Evolutionary conservation across 2,888 invertebrate species (phyloP).

Genomic region (Pandemis heparana): DNA sequence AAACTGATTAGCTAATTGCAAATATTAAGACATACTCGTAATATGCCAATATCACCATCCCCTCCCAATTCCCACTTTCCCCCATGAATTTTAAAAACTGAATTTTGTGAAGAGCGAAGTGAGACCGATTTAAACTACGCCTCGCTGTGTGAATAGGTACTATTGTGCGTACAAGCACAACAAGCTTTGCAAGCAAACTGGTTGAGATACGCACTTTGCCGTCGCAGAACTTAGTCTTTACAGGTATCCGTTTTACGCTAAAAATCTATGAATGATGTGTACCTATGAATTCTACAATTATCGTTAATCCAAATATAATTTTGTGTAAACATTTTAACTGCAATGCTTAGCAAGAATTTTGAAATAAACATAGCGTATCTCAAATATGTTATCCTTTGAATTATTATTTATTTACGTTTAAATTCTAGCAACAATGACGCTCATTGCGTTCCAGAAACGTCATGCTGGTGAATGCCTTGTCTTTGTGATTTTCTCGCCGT

Average conservation of each 20-base stretch:
- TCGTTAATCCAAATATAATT: conserved; percentile 19
- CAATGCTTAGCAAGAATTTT: conserved; percentile 30
- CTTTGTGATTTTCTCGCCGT: conserved; percentile 6
- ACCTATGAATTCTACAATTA: neutral
- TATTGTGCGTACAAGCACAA: too few relatives aligned
- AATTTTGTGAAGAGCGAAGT: too few relatives aligned
- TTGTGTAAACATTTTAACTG: conserved; percentile 22
- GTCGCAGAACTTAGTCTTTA: too few relatives aligned
- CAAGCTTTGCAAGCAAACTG: too few relatives aligned
- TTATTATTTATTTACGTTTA: conserved; percentile 40
- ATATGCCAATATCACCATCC: too few relatives aligned
- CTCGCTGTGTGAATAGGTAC: too few relatives aligned
- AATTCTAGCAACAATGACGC: conserved; percentile 37
- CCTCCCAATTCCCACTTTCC: too few relatives aligned
- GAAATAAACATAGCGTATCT: conserved; percentile 40
- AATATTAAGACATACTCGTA: too few relatives aligned
- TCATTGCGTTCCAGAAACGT: conserved; percentile 28
- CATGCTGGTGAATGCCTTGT: conserved; percentile 15
- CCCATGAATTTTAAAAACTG: too few relatives aligned
- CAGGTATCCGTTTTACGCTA: too few relatives aligned
- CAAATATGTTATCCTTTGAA: conserved; percentile 40
- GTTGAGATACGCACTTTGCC: too few relatives aligned
- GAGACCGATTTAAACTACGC: too few relatives aligned
- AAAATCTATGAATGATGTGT: neutral
- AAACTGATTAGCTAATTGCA: neutral